Percentiles rank a stretch among this genome's conserved stretches.
Conservation (phyloP, 30 jellyfish, hydroid and myxozoan species). For the Aurelia aurita region DNA sequence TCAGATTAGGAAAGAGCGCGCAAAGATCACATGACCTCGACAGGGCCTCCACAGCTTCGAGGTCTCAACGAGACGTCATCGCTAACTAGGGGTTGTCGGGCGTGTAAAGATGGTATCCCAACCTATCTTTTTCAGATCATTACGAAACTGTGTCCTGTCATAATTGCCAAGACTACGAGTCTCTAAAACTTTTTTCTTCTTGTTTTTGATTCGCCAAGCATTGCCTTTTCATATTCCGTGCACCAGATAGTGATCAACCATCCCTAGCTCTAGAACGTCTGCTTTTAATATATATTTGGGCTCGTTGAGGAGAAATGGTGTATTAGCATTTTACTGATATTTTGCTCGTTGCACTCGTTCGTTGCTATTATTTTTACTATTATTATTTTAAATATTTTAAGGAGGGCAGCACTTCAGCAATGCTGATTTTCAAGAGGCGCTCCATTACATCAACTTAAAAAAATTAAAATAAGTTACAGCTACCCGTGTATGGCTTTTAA, state of each 20-base stretch:
- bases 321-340: slow-evolving; percentile 31
- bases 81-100: too few relatives aligned
- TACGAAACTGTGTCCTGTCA: slow-evolving; percentile 20
- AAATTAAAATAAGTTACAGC: too few relatives aligned
- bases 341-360: neutral
- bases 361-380: too few relatives aligned
- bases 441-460: too few relatives aligned
- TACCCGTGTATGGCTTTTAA: too few relatives aligned
- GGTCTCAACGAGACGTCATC: too few relatives aligned
- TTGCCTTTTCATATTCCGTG: slow-evolving; percentile 41
- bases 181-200: slow-evolving; percentile 1
- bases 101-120: slow-evolving; percentile 32
- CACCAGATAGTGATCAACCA: slow-evolving; percentile 60
- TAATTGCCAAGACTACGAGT: slow-evolving; percentile 18
- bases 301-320: slow-evolving; percentile 52
- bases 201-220: slow-evolving; percentile 59
- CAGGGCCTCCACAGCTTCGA: too few relatives aligned
- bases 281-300: slow-evolving; percentile 49
- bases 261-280: slow-evolving; percentile 44
- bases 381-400: too few relatives aligned
- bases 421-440: too few relatives aligned
- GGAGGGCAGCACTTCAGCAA: too few relatives aligned
- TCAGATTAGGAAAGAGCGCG: too few relatives aligned
- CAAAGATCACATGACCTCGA: too few relatives aligned
- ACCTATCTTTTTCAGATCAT: slow-evolving; percentile 30